A percentile compares a stretch with the other conserved stretches of the same genome.
Conservation (phyloP, 2,113 vertebrate species). For the Xiphophorus maculatus region DNA sequence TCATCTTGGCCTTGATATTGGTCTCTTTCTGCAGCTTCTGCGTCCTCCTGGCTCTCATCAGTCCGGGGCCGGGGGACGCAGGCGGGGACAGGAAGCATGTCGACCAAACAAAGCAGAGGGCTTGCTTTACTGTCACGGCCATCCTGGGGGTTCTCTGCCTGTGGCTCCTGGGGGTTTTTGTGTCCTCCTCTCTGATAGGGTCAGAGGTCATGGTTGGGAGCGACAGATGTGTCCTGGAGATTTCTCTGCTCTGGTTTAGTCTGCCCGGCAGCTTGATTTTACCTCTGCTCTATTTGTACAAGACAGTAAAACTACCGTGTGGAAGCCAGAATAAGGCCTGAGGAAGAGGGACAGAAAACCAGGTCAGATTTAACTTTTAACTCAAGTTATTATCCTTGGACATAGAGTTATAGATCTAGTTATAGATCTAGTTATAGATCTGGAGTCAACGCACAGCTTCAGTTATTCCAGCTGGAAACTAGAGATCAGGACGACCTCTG, state of each 20-base stretch:
- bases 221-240: background rate
- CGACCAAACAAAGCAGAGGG: slow-evolving; percentile 7
- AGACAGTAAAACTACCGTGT: background rate
- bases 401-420: too few relatives aligned
- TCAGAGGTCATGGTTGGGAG: background rate
- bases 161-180: background rate
- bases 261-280: background rate
- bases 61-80: slow-evolving; percentile 4
- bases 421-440: too few relatives aligned
- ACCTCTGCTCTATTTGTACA: background rate
- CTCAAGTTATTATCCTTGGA: too few relatives aligned
- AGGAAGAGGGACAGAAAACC: background rate
- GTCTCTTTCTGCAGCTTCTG: background rate
- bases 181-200: background rate
- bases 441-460: too few relatives aligned
- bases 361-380: too few relatives aligned
- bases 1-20: background rate
- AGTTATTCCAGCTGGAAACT: too few relatives aligned
- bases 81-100: background rate
- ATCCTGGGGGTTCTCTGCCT: background rate
- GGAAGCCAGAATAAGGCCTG: background rate
- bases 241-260: background rate
- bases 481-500: too few relatives aligned
- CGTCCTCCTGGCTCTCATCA: background rate
- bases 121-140: background rate